These are phyloP conservation scores for Laupala kohalensis DNA, from an alignment of 1,140 invertebrate species.

Conservation along the genomic window DNA sequence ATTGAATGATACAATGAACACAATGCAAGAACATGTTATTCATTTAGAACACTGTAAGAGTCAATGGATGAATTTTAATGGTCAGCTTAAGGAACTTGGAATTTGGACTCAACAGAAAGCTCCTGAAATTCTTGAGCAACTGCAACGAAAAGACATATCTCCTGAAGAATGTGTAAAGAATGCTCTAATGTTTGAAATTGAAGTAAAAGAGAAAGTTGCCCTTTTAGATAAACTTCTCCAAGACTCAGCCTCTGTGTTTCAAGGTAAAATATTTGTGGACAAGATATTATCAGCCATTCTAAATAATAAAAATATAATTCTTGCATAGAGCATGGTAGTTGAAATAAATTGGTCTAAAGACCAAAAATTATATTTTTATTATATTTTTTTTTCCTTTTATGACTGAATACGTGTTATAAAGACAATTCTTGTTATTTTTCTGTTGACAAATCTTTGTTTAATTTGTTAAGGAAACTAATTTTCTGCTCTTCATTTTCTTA, in stretches of 20 bases:
- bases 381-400: too few relatives aligned
- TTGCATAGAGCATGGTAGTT: too few relatives aligned
- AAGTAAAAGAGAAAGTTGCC: conserved; percentile 57
- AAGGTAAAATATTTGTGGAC: conserved; percentile 36
- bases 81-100: conserved; percentile 48
- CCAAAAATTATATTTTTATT: too few relatives aligned
- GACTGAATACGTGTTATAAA: too few relatives aligned
- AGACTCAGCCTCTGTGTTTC: conserved; percentile 58
- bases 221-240: conserved; percentile 57
- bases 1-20: conserved; percentile 57
- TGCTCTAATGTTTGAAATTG: conserved; percentile 50
- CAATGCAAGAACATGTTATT: conserved; percentile 61
- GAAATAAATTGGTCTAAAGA: too few relatives aligned
- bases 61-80: conserved; percentile 68
- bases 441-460: too few relatives aligned
- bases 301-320: too few relatives aligned
- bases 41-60: conserved; percentile 67
- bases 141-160: conserved; percentile 52
- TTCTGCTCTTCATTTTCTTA: too few relatives aligned
- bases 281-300: conserved; percentile 26
- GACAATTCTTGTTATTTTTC: too few relatives aligned
- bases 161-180: conserved; percentile 63
- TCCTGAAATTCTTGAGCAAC: conserved; percentile 57
- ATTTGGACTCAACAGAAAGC: conserved; percentile 60
- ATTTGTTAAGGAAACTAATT: too few relatives aligned